These are phyloP conservation scores for Deroptyus accipitrinus DNA, from an alignment of 2,113 vertebrate species.

Conservation along the genomic window DNA sequence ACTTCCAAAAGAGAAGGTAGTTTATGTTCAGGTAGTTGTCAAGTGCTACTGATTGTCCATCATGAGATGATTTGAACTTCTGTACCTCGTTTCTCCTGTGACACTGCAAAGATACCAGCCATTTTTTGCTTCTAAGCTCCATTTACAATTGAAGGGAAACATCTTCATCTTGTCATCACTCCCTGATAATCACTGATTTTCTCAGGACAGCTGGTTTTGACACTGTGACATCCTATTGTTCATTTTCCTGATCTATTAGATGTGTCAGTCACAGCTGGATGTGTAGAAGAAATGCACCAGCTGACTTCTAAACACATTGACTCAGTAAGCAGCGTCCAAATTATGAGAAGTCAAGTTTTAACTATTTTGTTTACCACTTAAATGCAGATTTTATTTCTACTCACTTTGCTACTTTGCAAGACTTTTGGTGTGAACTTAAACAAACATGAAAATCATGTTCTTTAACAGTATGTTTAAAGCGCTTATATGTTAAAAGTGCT, in stretches of 20 bases:
- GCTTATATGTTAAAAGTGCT: slow-evolving; percentile 62
- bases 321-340: neutral
- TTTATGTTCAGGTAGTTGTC: neutral
- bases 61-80: neutral
- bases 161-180: neutral
- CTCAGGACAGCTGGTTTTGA: neutral
- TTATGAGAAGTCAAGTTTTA: slow-evolving; percentile 18
- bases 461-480: slow-evolving; percentile 53
- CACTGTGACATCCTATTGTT: neutral
- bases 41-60: neutral
- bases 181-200: neutral
- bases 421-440: slow-evolving; percentile 55
- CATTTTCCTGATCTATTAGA: neutral
- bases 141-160: neutral
- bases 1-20: neutral
- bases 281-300: neutral
- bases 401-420: slow-evolving; percentile 41
- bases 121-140: neutral
- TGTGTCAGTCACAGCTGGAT: neutral
- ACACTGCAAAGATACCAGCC: neutral
- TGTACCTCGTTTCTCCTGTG: neutral
- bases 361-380: slow-evolving; percentile 61
- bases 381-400: slow-evolving; percentile 62
- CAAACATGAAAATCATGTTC: slow-evolving; percentile 59
- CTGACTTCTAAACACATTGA: neutral